Conservation (phyloP, 2,888 invertebrate species). For the Aporophyla nigra region DNA sequence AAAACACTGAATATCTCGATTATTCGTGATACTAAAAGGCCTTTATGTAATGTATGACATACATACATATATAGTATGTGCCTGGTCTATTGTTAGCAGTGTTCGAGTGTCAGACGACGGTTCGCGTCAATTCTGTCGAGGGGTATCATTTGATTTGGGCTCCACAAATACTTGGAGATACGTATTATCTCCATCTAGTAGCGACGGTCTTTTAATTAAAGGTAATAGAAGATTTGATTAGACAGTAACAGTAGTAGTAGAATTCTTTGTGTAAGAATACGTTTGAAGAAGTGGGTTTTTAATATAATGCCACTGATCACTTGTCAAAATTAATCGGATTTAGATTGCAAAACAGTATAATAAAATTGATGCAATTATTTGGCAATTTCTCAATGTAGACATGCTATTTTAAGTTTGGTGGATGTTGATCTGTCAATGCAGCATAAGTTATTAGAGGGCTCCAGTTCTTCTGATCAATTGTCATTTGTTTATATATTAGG, state of each 20-base stretch:
- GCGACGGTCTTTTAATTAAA: slow-evolving; percentile 24
- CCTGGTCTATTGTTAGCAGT: slow-evolving; percentile 40
- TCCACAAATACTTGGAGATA: slow-evolving; percentile 24
- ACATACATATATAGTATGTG: slow-evolving; percentile 11
- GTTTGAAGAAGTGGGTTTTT: not conserved
- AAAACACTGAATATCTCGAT: slow-evolving; percentile 2
- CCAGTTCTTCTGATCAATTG: not conserved
- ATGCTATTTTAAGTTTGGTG: too few relatives aligned
- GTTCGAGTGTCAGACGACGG: slow-evolving; percentile 51
- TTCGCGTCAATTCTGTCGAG: slow-evolving; percentile 39
- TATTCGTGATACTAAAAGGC: slow-evolving; percentile 1
- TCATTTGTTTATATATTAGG: too few relatives aligned
- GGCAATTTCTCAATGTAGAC: not conserved
- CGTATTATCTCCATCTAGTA: slow-evolving; percentile 15
- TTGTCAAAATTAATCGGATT: too few relatives aligned
- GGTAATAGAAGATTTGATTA: not conserved
- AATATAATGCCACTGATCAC: not conserved
- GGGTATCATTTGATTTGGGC: slow-evolving; percentile 54
- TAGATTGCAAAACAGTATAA: not conserved
- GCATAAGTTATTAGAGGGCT: too few relatives aligned
- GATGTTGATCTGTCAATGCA: not conserved
- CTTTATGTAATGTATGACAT: slow-evolving; percentile 21
- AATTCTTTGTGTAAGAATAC: not conserved
- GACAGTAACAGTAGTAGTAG: not conserved
- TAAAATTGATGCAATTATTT: too few relatives aligned